phyloP scores from a whole-genome alignment of 2,797 vertebrate species.

The Enteromius mattozi region DNA sequence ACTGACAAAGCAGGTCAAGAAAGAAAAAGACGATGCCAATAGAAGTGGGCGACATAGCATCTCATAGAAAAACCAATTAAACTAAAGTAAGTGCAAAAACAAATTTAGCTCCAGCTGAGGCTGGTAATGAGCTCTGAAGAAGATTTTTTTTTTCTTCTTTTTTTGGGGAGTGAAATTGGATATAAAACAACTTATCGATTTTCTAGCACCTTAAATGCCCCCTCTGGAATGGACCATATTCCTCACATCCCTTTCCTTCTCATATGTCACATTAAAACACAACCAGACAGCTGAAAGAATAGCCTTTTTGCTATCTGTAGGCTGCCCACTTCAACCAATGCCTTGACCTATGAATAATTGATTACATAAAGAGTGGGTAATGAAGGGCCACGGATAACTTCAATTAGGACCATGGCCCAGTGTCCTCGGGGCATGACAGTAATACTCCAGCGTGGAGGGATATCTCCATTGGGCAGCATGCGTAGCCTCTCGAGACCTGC shows the following conservation, averaged over 20 bases:
- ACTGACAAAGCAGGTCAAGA: slow-evolving; percentile 28
- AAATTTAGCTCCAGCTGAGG: slow-evolving; percentile 56
- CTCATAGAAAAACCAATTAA: slow-evolving; percentile 53
- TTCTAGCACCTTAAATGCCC: slow-evolving; percentile 46
- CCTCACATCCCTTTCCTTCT: slow-evolving; percentile 4
- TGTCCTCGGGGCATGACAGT: slow-evolving; percentile 13
- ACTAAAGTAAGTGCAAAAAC: slow-evolving; percentile 54
- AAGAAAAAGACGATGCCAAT: slow-evolving; percentile 24
- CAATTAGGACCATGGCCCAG: slow-evolving; percentile 34
- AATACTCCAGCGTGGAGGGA: slow-evolving; percentile 8
- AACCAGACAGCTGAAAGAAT: slow-evolving; percentile 36
- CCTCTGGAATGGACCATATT: slow-evolving; percentile 12
- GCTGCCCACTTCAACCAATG: slow-evolving; percentile 33
- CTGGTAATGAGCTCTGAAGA: slow-evolving; percentile 48
- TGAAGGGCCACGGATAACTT: slow-evolving; percentile 26
- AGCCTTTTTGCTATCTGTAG: slow-evolving; percentile 14
- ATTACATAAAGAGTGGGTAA: slow-evolving; percentile 48
- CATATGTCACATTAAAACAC: slow-evolving; percentile 36
- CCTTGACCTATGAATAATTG: slow-evolving; percentile 50
- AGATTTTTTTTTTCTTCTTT: neutral
- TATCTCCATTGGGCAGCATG: slow-evolving; percentile 34
- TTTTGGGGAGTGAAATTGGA: slow-evolving; percentile 47
- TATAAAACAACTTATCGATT: slow-evolving; percentile 60
- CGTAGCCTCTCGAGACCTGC: slow-evolving; percentile 13
- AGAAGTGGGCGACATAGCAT: slow-evolving; percentile 40